A percentile compares a stretch with the other conserved stretches of the same genome.
These are phyloP conservation scores for Pachliopta kotzebuea DNA, from an alignment of 2,888 invertebrate species.

Conservation along the genomic window DNA sequence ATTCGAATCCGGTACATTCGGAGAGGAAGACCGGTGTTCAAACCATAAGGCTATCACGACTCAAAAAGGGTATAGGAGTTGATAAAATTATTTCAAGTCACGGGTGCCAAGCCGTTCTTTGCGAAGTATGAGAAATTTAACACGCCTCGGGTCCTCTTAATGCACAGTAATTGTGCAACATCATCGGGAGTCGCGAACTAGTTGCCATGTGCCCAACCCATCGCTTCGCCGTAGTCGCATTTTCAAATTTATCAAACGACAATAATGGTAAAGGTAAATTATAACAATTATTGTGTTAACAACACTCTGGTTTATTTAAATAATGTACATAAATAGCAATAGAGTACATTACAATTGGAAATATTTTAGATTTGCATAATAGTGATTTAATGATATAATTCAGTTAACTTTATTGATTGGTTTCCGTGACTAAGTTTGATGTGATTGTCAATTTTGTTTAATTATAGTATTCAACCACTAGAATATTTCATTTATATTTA, in stretches of 20 bases:
- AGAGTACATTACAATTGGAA: background rate
- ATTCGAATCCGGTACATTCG: too few relatives aligned
- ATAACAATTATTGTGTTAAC: slow-evolving; percentile 13
- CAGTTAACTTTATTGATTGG: background rate
- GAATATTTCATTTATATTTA: too few relatives aligned
- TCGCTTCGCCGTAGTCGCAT: slow-evolving; percentile 21
- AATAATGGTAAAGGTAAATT: slow-evolving; percentile 23
- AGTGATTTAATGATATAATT: background rate
- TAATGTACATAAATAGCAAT: too few relatives aligned
- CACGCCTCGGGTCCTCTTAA: slow-evolving; percentile 62
- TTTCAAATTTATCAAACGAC: slow-evolving; percentile 22
- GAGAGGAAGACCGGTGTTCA: too few relatives aligned
- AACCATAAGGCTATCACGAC: too few relatives aligned
- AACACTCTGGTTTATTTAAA: background rate
- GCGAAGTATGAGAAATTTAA: slow-evolving; percentile 66
- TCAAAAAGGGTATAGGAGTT: slow-evolving; percentile 49
- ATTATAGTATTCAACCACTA: too few relatives aligned
- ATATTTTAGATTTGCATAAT: background rate
- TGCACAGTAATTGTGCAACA: slow-evolving; percentile 62
- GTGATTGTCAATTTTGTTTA: too few relatives aligned
- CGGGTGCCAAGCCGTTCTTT: slow-evolving; percentile 56
- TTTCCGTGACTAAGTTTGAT: background rate
- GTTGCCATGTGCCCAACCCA: slow-evolving; percentile 26
- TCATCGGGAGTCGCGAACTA: slow-evolving; percentile 36
- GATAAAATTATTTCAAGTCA: slow-evolving; percentile 56